Evolutionary conservation across 2,113 vertebrate genomes (phyloP), one percentile per base, ranked within the genome.

Genomic region (Rhipidura dahli): DNA sequence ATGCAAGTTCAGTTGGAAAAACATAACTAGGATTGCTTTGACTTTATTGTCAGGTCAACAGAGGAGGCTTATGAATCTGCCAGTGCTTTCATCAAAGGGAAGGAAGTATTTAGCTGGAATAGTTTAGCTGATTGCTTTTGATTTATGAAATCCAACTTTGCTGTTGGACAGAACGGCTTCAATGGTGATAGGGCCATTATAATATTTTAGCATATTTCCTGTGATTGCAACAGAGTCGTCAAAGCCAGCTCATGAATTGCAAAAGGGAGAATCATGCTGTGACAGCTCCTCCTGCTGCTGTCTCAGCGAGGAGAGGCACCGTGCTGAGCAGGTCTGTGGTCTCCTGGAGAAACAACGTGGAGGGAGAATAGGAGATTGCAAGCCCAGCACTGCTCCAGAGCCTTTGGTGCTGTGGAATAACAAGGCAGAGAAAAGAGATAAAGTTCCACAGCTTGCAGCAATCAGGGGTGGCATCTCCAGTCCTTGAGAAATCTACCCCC

Each of bases 171-270:
- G 83, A 83, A 59, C 2, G 56, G 79, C 83, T 86, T 90, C 80
- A 76, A 37, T 40, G 65, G 54, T 6, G 12, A 56, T 44, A 37
- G 66, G 35, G 28, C 16, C 30, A 59, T 91, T 91, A 77, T 31
- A 94, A 83, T 69, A 66, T 90, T 89, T 91, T 87, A 93, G 70
- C 84, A 54, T 91, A 73, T 59, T 76, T 87, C 53, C 42, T 26
- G 63, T 66, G 73, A 42, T 73, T 85, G 84, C 57, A 24, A 10
- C 2, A 12, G 50, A 49, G 45, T 7, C 50, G 33, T 57, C 65
- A 66, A 83, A 83, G 70, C 64, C 63, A 39, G 33, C 66, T 96
- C 59, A 63, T 71, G 78, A 81, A 79, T 42, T 83, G 66, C 78
- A 72, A 85, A 90, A 80, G 39, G n/a, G 59, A 68, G 35, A 79